Evolutionary conservation across 2,113 vertebrate genomes (phyloP).

Genomic region (Asarcornis scutulata): DNA sequence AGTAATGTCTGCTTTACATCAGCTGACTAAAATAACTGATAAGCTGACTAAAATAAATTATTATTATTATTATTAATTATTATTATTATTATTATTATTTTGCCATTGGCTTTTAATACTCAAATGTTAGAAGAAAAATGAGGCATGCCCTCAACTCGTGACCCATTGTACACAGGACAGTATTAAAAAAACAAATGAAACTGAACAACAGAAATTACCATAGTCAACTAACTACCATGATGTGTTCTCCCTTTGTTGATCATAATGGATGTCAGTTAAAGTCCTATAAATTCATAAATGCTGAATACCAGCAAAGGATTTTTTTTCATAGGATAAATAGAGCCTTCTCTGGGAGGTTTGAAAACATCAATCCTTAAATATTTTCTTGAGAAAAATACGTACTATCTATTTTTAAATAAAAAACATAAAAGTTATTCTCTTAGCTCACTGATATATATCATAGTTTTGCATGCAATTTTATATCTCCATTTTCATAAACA

Average conservation of each 20-base stretch:
- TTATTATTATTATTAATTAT: neutral
- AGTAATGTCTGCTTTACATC: neutral
- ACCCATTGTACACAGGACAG: neutral
- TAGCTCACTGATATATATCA: neutral
- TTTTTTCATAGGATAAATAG: neutral
- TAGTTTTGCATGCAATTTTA: constrained; percentile 23
- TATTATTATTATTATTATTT: neutral
- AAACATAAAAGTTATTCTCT: constrained; percentile 37
- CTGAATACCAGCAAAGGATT: neutral
- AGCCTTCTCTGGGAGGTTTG: accelerated
- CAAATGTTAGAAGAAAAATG: neutral
- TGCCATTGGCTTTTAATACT: neutral
- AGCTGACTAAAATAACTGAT: neutral
- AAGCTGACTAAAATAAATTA: neutral
- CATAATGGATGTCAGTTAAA: accelerated
- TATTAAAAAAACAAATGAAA: neutral
- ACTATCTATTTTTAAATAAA: neutral
- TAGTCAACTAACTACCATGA: neutral
- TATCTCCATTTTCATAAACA: constrained; percentile 46
- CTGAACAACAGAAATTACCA: neutral
- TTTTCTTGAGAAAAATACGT: neutral
- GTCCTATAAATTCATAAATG: neutral
- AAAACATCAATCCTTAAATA: neutral
- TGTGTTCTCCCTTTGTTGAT: neutral
- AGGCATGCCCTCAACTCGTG: neutral